These are phyloP conservation scores for Donacobius atricapilla DNA, from an alignment of 2,113 vertebrate species.

Conservation along the genomic window DNA sequence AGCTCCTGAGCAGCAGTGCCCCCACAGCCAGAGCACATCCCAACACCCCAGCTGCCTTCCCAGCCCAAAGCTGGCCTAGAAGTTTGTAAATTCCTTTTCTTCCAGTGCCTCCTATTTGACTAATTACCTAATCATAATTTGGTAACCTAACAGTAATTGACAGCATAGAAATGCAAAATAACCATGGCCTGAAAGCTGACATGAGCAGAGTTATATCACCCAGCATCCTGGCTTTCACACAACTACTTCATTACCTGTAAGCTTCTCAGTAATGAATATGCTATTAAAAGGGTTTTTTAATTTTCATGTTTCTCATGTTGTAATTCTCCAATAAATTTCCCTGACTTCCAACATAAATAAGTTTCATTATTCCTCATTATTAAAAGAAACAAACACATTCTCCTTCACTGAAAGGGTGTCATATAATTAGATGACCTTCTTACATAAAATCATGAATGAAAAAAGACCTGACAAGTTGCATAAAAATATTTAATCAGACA, in stretches of 20 bases:
- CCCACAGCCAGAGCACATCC: background rate
- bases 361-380: constrained; percentile 75
- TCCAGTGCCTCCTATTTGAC: background rate
- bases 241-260: constrained; percentile 57
- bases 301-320: constrained; percentile 64
- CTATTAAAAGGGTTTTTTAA: constrained; percentile 62
- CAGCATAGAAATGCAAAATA: constrained; percentile 42
- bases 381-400: constrained; percentile 68
- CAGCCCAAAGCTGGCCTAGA: background rate
- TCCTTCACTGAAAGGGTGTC: constrained; percentile 60
- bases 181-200: background rate
- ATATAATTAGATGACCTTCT: constrained; percentile 67
- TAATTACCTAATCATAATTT: constrained; percentile 51
- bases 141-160: constrained; percentile 53
- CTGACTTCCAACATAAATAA: constrained; percentile 73
- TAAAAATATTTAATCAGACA: constrained; percentile 63
- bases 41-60: background rate
- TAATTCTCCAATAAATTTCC: constrained; percentile 72
- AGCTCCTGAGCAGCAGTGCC: background rate
- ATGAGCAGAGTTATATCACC: constrained; percentile 19
- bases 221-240: constrained; percentile 17
- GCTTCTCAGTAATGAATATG: constrained; percentile 62
- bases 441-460: constrained; percentile 63
- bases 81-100: constrained; percentile 14
- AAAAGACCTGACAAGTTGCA: constrained; percentile 58